phyloP scores from a whole-genome alignment of 2,797 vertebrate species.

The Rhinogobio ventralis region DNA sequence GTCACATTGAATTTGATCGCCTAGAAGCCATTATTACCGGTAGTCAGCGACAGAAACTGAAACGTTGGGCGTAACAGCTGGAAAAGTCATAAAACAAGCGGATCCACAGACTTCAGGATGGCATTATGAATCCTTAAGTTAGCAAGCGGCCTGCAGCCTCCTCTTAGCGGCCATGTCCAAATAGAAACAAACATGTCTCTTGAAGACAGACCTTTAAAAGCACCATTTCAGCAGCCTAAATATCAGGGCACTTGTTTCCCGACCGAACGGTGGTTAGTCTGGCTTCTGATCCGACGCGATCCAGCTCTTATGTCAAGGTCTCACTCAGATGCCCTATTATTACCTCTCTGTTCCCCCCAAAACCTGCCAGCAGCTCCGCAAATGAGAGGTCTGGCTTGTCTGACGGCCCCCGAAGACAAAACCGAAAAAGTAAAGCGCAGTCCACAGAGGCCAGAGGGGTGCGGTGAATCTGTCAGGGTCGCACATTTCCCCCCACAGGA shows the following conservation, averaged over 20 bases:
- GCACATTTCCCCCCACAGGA: conserved; percentile 67
- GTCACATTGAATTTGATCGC: background rate
- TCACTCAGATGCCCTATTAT: conserved; percentile 76
- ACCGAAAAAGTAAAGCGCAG: conserved; percentile 48
- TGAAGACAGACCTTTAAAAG: conserved; percentile 2
- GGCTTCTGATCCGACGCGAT: conserved; percentile 47
- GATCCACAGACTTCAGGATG: conserved; percentile 30
- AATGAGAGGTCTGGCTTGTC: conserved; percentile 57
- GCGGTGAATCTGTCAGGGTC: conserved; percentile 61
- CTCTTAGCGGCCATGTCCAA: conserved; percentile 20
- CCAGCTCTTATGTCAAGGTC: conserved; percentile 72
- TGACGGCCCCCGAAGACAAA: conserved; percentile 69
- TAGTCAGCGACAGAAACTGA: background rate
- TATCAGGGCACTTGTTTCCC: background rate
- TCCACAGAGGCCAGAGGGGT: conserved; percentile 35
- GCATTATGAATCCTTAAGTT: conserved; percentile 26
- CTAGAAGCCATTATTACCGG: background rate
- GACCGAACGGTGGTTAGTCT: conserved; percentile 42
- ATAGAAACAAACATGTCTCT: conserved; percentile 26
- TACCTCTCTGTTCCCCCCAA: conserved; percentile 67
- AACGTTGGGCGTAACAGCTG: background rate
- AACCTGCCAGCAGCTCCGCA: conserved; percentile 67
- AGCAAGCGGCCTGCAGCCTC: background rate
- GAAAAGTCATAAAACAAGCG: conserved; percentile 22
- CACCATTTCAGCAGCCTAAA: conserved; percentile 10